These are phyloP conservation scores for Zootermopsis nevadensis DNA, from an alignment of 2,888 invertebrate genomes.

Conservation along the genomic window DNA sequence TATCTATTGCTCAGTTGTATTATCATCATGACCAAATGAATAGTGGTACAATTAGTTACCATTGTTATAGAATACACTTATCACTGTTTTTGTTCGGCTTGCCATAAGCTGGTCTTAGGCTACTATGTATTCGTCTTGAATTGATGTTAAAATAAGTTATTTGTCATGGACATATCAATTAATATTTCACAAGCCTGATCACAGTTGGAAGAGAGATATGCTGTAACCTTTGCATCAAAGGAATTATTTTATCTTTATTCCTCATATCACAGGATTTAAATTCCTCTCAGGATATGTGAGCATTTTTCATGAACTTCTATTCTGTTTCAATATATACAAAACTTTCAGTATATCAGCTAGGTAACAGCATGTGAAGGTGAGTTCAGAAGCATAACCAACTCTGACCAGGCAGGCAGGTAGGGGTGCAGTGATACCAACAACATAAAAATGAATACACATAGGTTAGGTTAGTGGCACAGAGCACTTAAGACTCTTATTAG, in stretches of 20 bases:
- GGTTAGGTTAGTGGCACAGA: too few species aligned
- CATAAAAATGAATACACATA: too few species aligned
- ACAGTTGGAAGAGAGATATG: background rate
- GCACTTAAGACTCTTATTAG: too few species aligned
- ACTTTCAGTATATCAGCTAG: background rate
- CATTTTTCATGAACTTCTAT: background rate
- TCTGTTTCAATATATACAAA: background rate
- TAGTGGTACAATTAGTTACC: conserved; percentile 14
- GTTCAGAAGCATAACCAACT: background rate
- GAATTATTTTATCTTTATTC: background rate
- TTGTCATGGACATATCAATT: conserved; percentile 12
- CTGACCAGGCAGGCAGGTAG: background rate
- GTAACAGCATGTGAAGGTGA: background rate
- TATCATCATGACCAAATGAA: conserved; percentile 29
- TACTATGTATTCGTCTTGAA: conserved; percentile 15
- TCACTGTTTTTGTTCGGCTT: conserved; percentile 11
- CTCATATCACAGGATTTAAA: background rate
- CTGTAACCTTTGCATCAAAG: background rate
- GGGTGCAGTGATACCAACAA: background rate
- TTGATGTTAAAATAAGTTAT: conserved; percentile 36
- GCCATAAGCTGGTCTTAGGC: conserved; percentile 38
- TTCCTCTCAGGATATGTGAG: background rate
- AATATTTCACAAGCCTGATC: background rate
- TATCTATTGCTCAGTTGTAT: conserved; percentile 33
- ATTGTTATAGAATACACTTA: conserved; percentile 27